Evolutionary conservation across 2,113 vertebrate species (phyloP).

Genomic region (Tragelaphus scriptus): DNA sequence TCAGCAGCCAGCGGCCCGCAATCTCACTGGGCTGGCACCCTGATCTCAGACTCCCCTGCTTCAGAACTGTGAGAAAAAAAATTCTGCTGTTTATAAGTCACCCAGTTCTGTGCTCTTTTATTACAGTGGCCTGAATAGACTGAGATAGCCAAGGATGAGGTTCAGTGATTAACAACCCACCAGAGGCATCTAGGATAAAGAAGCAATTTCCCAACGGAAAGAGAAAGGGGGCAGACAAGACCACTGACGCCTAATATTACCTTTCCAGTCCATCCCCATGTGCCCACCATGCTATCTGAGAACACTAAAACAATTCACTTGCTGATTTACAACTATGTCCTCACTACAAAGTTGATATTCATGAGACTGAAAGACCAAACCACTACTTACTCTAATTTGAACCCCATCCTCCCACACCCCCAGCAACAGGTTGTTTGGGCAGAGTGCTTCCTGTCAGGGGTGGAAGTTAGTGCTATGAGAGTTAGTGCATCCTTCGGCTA

Average conservation of each 20-base stretch:
- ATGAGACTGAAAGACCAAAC: background rate
- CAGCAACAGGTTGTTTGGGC: background rate
- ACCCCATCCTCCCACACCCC: background rate
- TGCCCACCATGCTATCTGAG: background rate
- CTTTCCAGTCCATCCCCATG: too few species aligned
- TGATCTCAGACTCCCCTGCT: background rate
- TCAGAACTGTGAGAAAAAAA: background rate
- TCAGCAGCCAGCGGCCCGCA: fast-evolving
- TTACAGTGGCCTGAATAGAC: background rate
- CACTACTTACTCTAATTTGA: background rate
- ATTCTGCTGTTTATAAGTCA: background rate
- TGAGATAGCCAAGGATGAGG: background rate
- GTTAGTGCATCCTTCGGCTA: background rate
- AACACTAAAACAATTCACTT: background rate
- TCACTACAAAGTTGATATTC: background rate
- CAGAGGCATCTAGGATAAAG: background rate
- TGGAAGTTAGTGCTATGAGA: background rate
- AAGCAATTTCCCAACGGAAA: background rate
- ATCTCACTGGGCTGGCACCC: background rate
- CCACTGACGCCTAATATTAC: background rate
- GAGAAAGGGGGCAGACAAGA: background rate
- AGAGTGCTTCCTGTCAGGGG: background rate
- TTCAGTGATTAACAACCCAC: background rate
- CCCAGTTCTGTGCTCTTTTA: background rate
- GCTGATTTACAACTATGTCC: background rate